A percentile compares a stretch with the other conserved stretches of the same genome.
Conservation (phyloP, 2,113 vertebrate genomes). For the Cyanoderma ruficeps region DNA sequence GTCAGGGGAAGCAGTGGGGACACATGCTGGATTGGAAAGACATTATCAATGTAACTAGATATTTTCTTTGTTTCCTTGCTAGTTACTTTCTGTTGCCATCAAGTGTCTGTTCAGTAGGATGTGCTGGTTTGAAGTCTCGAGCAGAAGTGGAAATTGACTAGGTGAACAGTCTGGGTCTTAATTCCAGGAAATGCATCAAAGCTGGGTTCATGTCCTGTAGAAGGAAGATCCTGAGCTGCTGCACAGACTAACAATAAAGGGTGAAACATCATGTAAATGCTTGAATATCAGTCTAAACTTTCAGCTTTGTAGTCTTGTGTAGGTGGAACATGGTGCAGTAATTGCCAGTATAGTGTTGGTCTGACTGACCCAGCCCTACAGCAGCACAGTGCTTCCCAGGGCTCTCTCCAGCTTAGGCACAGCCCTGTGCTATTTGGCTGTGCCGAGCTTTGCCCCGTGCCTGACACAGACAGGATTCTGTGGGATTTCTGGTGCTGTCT, state of each 20-base stretch:
- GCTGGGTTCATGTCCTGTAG: background rate
- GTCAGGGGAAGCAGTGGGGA: background rate
- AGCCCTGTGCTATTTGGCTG: accelerated
- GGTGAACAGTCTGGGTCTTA: background rate
- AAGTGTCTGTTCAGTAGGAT: background rate
- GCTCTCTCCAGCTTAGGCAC: no score
- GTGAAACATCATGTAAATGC: background rate
- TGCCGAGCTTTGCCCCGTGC: background rate
- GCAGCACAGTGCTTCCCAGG: accelerated
- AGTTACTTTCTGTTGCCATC: background rate
- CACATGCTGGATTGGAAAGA: background rate
- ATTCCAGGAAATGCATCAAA: background rate
- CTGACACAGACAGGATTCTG: background rate
- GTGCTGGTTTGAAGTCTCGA: background rate
- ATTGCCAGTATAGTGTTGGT: background rate
- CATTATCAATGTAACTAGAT: accelerated
- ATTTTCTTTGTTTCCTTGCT: background rate
- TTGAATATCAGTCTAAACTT: background rate
- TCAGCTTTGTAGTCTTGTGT: background rate
- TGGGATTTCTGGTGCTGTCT: background rate
- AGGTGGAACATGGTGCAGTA: background rate
- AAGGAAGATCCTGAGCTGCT: background rate
- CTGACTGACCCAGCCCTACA: background rate
- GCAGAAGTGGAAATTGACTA: background rate
- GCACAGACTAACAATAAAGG: background rate